Percentiles rank a stretch among this genome's conserved stretches.
These are phyloP conservation scores for Cyprinodon diabolis DNA, from an alignment of 2,797 vertebrate species.

Conservation along the genomic window DNA sequence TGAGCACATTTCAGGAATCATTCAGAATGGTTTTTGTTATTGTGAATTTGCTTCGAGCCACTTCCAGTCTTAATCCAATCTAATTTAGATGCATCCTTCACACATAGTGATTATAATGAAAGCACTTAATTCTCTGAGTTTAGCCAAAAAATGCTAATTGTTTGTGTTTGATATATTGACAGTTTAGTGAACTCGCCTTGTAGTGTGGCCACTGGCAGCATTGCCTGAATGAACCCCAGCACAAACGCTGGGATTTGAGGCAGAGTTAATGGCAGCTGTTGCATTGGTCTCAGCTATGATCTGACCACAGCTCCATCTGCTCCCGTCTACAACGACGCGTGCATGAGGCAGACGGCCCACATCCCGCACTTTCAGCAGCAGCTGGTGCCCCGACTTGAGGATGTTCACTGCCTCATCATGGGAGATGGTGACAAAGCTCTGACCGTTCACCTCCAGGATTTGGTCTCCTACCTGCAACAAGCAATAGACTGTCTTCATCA, in stretches of 20 bases:
- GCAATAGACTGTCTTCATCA: background rate
- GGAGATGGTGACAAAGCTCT: constrained; percentile 88
- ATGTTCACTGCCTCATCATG: constrained; percentile 92
- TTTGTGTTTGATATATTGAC: too few relatives aligned
- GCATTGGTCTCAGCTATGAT: constrained; percentile 78
- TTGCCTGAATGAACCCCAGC: constrained; percentile 1
- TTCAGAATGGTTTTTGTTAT: background rate
- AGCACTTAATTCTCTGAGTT: background rate
- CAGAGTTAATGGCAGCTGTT: constrained; percentile 23
- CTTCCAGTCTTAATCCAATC: background rate
- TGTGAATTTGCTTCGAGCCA: background rate
- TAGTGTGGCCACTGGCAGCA: constrained; percentile 28
- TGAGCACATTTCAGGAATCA: background rate
- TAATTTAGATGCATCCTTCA: background rate
- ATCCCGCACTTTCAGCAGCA: constrained; percentile 90
- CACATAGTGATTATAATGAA: background rate
- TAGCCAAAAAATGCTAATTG: background rate
- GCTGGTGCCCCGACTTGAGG: constrained; percentile 86
- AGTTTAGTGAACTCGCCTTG: constrained; percentile 47
- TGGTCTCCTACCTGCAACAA: constrained; percentile 90
- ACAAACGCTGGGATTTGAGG: background rate
- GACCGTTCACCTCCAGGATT: constrained; percentile 91
- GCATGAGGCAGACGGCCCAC: constrained; percentile 92
- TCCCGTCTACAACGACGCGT: constrained; percentile 89
- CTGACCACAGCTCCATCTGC: constrained; percentile 87